Conservation (phyloP, 2,888 invertebrate genomes). For the Cybosia mesomella region DNA sequence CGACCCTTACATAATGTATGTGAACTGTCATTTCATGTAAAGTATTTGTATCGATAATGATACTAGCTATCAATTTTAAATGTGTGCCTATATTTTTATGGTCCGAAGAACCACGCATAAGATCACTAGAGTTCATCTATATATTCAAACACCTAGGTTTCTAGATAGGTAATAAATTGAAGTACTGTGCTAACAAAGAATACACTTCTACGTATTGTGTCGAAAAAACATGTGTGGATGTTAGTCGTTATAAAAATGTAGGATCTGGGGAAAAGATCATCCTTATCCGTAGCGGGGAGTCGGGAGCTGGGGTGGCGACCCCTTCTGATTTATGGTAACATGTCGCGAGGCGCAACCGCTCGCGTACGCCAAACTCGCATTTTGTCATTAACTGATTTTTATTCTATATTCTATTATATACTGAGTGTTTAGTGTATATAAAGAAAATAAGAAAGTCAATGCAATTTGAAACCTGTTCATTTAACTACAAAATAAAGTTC, state of each 20-base stretch:
- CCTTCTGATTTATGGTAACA: constrained; percentile 86
- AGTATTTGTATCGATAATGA: neutral
- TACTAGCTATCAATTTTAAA: neutral
- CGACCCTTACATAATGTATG: too few species aligned
- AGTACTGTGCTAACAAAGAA: neutral
- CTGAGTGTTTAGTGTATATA: constrained; percentile 11
- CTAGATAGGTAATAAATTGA: constrained; percentile 6
- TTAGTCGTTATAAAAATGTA: constrained; percentile 85
- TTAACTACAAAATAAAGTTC: neutral
- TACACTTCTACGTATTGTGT: constrained; percentile 55
- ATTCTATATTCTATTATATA: constrained; percentile 64
- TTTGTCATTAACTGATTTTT: constrained; percentile 85
- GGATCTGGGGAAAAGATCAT: constrained; percentile 86
- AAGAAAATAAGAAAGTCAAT: neutral
- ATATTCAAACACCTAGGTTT: neutral
- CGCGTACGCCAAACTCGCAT: constrained; percentile 78
- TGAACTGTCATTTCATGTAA: neutral
- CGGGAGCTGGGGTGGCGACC: constrained; percentile 69
- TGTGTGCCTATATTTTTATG: neutral
- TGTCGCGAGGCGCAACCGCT: constrained; percentile 78
- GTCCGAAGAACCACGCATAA: neutral
- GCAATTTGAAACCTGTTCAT: neutral
- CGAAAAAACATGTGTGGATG: constrained; percentile 69
- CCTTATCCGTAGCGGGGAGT: constrained; percentile 64
- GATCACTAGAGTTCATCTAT: neutral